Percentiles rank a stretch among this genome's conserved stretches.
These are phyloP conservation scores for Drosophila nannoptera DNA, from an alignment of 1,140 invertebrate genomes.

Conservation along the genomic window DNA sequence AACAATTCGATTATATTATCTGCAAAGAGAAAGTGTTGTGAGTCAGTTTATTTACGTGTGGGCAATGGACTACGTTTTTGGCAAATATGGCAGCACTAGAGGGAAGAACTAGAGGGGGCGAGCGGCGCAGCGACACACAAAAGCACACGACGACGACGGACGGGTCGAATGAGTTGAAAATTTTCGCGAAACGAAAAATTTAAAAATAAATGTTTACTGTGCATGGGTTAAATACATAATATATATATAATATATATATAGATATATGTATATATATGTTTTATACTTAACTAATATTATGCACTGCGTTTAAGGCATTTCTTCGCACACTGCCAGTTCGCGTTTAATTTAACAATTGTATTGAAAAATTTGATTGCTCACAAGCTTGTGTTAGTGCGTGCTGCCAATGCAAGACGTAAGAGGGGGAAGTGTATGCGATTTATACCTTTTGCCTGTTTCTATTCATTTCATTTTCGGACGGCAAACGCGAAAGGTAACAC, in stretches of 20 bases:
- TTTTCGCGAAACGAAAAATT: slow-evolving; percentile 73
- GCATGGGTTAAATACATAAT: slow-evolving; percentile 43
- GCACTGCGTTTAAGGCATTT: slow-evolving; percentile 33
- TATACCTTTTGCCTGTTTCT: slow-evolving; percentile 53
- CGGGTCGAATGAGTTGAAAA: slow-evolving; percentile 70
- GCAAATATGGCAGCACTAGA: slow-evolving; percentile 33
- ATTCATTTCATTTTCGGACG: slow-evolving; percentile 52
- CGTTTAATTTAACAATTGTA: slow-evolving; percentile 49
- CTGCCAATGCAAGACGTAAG: slow-evolving; percentile 31
- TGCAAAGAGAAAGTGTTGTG: slow-evolving; percentile 2
- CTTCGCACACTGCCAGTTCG: slow-evolving; percentile 7
- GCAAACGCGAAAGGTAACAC: slow-evolving; percentile 60
- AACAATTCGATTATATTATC: slow-evolving; percentile 31
- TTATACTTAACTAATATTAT: slow-evolving; percentile 36
- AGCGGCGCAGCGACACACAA: slow-evolving; percentile 46
- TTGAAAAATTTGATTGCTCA: slow-evolving; percentile 65
- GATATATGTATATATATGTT: too few species aligned
- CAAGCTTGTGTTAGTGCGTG: slow-evolving; percentile 43
- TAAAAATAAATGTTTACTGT: slow-evolving; percentile 76
- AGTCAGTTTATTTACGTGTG: neutral
- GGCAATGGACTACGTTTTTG: slow-evolving; percentile 25
- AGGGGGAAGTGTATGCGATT: slow-evolving; percentile 35
- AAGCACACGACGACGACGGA: slow-evolving; percentile 69
- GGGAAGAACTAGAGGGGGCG: slow-evolving; percentile 10
- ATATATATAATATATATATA: slow-evolving; percentile 25